phyloP scores from a whole-genome alignment of 1,140 invertebrate species.

The Temnothorax longispinosus region DNA sequence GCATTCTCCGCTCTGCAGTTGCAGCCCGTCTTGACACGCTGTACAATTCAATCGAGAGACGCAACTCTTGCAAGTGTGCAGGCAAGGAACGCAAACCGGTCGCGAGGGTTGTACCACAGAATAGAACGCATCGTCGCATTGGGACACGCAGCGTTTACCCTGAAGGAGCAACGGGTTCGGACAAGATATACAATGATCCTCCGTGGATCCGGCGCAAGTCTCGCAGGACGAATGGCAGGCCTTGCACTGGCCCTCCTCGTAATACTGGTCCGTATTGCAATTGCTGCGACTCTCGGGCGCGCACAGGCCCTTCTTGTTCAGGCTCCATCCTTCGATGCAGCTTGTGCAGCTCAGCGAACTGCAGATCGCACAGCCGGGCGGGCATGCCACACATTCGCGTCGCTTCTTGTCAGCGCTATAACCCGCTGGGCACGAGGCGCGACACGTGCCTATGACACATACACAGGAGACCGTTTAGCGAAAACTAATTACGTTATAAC shows the following conservation, averaged over 20 bases:
- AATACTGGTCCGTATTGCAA: constrained; percentile 90
- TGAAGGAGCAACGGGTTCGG: constrained; percentile 89
- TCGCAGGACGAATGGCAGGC: constrained; percentile 90
- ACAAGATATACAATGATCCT: constrained; percentile 90
- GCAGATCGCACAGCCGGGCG: constrained; percentile 91
- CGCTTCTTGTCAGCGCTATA: constrained; percentile 91
- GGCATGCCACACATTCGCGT: constrained; percentile 91
- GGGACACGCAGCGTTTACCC: constrained; percentile 89
- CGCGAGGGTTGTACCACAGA: constrained; percentile 86
- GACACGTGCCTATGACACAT: constrained; percentile 80
- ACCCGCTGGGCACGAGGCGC: constrained; percentile 88
- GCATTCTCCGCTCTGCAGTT: constrained; percentile 93
- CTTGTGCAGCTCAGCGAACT: constrained; percentile 89
- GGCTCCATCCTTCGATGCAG: constrained; percentile 90
- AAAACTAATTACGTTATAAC: constrained; percentile 8
- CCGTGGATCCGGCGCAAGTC: constrained; percentile 89
- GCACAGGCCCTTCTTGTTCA: constrained; percentile 91
- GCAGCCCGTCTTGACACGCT: constrained; percentile 89
- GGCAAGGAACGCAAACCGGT: constrained; percentile 90
- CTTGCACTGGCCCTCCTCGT: constrained; percentile 89
- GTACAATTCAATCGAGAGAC: constrained; percentile 92
- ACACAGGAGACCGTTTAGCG: constrained; percentile 67
- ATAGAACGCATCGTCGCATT: constrained; percentile 91
- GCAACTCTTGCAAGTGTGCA: constrained; percentile 92
- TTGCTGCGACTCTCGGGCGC: constrained; percentile 88